These are phyloP conservation scores for Sinocyclocheilus maitianheensis DNA, from an alignment of 2,113 vertebrate species.

Conservation along the genomic window DNA sequence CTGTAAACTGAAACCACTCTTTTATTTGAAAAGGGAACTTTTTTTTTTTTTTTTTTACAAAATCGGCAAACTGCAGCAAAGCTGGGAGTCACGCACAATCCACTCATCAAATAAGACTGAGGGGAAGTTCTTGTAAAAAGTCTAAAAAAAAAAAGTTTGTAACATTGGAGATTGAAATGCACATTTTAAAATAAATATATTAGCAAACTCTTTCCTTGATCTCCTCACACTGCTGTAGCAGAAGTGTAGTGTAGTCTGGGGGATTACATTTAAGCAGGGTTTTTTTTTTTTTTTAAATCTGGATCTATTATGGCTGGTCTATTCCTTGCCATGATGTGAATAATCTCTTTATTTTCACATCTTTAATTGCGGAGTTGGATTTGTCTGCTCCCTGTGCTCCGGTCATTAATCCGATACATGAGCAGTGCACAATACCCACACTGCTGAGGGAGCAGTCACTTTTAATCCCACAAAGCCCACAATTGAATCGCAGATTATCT, in stretches of 20 bases:
- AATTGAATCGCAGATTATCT: slow-evolving; percentile 35
- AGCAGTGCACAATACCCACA: neutral
- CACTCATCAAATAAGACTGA: neutral
- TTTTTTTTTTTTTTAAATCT: neutral
- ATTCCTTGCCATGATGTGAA: slow-evolving; percentile 21
- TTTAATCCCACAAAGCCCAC: slow-evolving; percentile 20
- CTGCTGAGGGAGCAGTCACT: slow-evolving; percentile 8
- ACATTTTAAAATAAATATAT: neutral
- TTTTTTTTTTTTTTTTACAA: too few relatives aligned
- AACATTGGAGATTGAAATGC: neutral
- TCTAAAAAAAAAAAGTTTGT: neutral
- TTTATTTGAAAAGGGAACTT: too few relatives aligned
- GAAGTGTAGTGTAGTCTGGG: neutral
- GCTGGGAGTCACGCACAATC: too few relatives aligned
- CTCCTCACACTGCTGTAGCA: neutral
- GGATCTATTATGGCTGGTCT: slow-evolving; percentile 2
- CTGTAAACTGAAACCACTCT: too few relatives aligned
- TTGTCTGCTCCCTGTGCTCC: neutral
- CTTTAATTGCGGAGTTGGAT: slow-evolving; percentile 26
- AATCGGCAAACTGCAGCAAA: too few relatives aligned
- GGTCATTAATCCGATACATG: slow-evolving; percentile 13
- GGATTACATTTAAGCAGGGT: neutral
- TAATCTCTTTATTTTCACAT: slow-evolving; percentile 32
- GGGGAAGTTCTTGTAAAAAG: neutral
- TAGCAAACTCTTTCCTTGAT: neutral